These are phyloP conservation scores for Actenoides lindsayi DNA, from an alignment of 2,113 vertebrate genomes.

Conservation along the genomic window DNA sequence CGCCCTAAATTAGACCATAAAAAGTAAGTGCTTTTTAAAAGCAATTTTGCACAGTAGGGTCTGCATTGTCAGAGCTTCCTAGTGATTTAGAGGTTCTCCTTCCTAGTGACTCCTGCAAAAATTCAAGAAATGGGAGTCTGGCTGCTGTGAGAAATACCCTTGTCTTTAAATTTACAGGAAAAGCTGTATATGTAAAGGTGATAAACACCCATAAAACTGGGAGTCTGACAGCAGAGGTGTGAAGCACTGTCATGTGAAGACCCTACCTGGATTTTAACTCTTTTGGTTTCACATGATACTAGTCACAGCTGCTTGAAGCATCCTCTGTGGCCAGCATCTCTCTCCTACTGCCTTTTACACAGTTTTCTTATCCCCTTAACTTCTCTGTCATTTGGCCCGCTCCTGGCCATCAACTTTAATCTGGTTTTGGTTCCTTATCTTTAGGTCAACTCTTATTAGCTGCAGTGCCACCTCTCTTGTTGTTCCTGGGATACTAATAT, in stretches of 20 bases:
- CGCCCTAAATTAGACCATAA: constrained; percentile 70
- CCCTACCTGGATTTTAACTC: background rate
- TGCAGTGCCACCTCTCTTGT: background rate
- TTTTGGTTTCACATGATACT: background rate
- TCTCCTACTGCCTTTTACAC: background rate
- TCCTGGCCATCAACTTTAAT: background rate
- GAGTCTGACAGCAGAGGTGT: background rate
- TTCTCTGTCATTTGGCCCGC: background rate
- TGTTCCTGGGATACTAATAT: background rate
- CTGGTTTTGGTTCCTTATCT: background rate
- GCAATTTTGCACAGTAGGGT: constrained; percentile 42
- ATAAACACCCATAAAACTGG: constrained; percentile 2
- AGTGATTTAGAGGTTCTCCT: constrained; percentile 58
- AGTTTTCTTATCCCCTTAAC: background rate
- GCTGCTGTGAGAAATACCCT: background rate
- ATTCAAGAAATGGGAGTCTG: background rate
- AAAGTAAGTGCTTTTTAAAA: constrained; percentile 74
- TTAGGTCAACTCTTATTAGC: background rate
- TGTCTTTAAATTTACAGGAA: constrained; percentile 19
- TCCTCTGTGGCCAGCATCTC: background rate
- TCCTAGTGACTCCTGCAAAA: background rate
- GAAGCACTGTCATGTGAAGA: background rate
- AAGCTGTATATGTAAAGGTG: background rate
- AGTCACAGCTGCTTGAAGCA: background rate
- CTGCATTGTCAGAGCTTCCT: constrained; percentile 23